Conservation (phyloP, 2,888 invertebrate species). For the Amblyjoppa proteus region DNA sequence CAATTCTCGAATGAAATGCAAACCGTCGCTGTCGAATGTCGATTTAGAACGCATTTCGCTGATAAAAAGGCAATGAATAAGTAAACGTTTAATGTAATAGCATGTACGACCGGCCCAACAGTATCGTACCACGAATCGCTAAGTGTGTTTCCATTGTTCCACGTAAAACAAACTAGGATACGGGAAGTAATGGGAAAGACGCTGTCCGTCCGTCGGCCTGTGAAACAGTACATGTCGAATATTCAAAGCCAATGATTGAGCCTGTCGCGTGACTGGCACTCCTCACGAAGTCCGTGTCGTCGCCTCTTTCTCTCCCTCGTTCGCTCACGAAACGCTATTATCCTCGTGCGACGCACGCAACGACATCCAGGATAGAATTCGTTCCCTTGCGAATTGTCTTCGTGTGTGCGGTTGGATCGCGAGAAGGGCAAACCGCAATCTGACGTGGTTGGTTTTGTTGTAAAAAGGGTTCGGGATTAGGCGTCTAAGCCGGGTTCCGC, state of each 20-base stretch:
- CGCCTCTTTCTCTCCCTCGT: constrained; percentile 16
- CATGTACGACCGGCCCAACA: not conserved
- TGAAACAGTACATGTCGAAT: constrained; percentile 31
- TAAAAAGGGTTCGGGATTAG: not conserved
- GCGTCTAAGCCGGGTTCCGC: not conserved
- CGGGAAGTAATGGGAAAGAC: constrained; percentile 31
- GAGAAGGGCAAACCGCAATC: constrained; percentile 12
- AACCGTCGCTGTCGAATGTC: not conserved
- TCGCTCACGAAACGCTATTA: constrained; percentile 47
- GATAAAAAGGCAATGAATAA: not conserved
- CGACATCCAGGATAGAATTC: constrained; percentile 40
- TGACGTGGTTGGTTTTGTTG: not conserved
- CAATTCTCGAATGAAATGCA: not conserved
- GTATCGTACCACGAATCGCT: not conserved
- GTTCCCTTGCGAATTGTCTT: constrained; percentile 40
- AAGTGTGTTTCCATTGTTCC: constrained; percentile 38
- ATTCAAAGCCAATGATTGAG: constrained; percentile 59
- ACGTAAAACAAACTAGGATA: constrained; percentile 7
- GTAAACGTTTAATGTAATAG: not conserved
- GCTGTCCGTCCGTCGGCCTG: constrained; percentile 5
- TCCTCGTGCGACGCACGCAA: constrained; percentile 51
- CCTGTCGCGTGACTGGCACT: constrained; percentile 56
- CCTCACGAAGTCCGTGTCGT: constrained; percentile 55
- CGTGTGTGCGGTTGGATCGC: constrained; percentile 25
- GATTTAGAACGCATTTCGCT: not conserved